Evolutionary conservation across 2,797 vertebrate genomes (phyloP), one percentile per base, ranked within the genome.

Genomic region (Chaenodraco wilsoni): DNA sequence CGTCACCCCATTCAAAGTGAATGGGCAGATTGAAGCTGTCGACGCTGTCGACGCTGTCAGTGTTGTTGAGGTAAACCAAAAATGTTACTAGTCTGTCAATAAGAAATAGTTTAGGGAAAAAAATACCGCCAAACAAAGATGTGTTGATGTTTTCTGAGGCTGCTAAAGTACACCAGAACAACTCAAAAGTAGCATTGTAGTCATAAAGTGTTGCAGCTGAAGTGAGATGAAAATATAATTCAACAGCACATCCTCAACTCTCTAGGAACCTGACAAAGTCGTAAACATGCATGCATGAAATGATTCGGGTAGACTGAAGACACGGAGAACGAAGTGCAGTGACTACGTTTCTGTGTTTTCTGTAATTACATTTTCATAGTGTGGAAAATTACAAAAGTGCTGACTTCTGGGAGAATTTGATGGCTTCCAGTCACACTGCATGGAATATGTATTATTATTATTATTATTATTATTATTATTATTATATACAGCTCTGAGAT

Each of bases 391-490:
- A 89, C 80, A 81, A 86, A 91, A 91, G 67, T 87, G 89, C 87
- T 93, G 89, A 92, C 89, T 87, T 89, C 78, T 84, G 76, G 72
- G 68, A 70, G 84, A 92, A 88, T 88, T 57, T 84, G 83, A 90
- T 86, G 85, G 80, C 80, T 87, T 87, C 84, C 87, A 89, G 88
- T 89, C 83, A 82, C 89, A 88, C 87, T 82, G 87, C 88, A 89
- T 86, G 82, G 78, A 89, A 92, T 88, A 88, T 88, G 79, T 27
- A 27, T 27, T 27, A 27, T 27, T 87, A 89, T 84, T 89, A 86
- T 81, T 88, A 88, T 78, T 87, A 89, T 84, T 88, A 88, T 78
- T 90, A 88, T 92, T 87, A 87, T n/a, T n/a, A n/a, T n/a, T n/a
- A n/a, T n/a, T 87, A 87, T 87, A 90, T 85, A 84, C 84, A 84